These are phyloP conservation scores for Pseudomyrmex dendroicus DNA, from an alignment of 1,140 invertebrate genomes.

Conservation along the genomic window DNA sequence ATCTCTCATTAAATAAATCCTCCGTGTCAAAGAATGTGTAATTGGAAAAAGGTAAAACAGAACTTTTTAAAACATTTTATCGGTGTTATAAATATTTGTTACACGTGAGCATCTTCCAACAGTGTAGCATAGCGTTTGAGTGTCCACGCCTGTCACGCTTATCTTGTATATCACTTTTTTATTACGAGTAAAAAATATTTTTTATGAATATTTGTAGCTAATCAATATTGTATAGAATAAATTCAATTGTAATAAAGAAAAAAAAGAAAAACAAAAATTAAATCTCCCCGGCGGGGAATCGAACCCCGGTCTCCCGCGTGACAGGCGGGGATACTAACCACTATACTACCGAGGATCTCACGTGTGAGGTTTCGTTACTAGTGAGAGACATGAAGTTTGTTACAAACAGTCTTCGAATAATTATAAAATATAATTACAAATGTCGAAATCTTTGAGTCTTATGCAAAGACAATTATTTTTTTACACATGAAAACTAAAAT, in stretches of 20 bases:
- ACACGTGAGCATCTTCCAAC: not conserved
- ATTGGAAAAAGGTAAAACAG: not conserved
- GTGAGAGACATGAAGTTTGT: too few species aligned
- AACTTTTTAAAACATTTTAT: not conserved
- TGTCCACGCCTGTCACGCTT: not conserved
- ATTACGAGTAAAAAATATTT: not conserved
- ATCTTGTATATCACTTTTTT: not conserved
- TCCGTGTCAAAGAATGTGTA: not conserved
- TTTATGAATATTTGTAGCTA: not conserved
- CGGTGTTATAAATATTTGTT: not conserved
- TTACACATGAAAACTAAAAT: too few species aligned
- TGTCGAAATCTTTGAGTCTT: too few species aligned
- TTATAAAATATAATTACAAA: too few species aligned
- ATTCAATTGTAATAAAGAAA: not conserved
- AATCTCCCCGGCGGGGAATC: constrained; percentile 9
- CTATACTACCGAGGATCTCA: not conserved
- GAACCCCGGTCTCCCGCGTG: not conserved
- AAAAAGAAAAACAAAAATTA: not conserved
- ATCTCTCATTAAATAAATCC: not conserved
- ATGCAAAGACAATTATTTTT: too few species aligned
- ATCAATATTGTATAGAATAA: not conserved
- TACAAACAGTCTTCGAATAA: too few species aligned
- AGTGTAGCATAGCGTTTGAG: not conserved
- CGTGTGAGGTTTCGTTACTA: too few species aligned
- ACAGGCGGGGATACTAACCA: not conserved